Percentiles rank a stretch among this genome's conserved stretches.
Conservation (phyloP, 2,113 vertebrate species). For the Corydoras maculifer region DNA sequence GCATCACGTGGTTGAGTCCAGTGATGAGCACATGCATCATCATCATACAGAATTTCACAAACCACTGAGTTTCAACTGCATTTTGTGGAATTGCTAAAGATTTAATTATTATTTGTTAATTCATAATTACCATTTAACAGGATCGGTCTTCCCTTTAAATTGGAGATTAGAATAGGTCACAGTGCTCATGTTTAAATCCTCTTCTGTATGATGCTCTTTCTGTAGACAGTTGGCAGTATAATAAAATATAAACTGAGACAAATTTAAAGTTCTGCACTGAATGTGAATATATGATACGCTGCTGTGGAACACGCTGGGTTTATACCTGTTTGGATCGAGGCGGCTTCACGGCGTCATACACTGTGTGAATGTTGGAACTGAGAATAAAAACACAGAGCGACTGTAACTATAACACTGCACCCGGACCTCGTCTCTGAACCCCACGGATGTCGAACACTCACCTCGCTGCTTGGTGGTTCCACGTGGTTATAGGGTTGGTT, state of each 20-base stretch:
- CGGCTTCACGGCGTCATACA: constrained; percentile 43
- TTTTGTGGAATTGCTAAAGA: too few relatives aligned
- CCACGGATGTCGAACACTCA: not conserved
- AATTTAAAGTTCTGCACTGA: too few relatives aligned
- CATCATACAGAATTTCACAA: too few relatives aligned
- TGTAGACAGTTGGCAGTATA: not conserved
- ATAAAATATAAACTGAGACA: not conserved
- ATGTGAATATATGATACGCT: too few relatives aligned
- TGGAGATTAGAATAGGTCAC: constrained; percentile 49
- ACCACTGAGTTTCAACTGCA: too few relatives aligned
- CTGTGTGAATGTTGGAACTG: constrained; percentile 32
- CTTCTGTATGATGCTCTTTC: not conserved
- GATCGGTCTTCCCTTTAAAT: constrained; percentile 28
- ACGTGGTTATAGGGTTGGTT: not conserved
- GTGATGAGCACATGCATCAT: too few relatives aligned
- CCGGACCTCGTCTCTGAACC: not conserved
- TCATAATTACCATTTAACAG: constrained; percentile 21
- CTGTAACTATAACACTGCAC: not conserved
- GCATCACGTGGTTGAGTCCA: too few relatives aligned
- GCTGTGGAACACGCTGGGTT: not conserved
- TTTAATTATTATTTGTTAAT: too few relatives aligned
- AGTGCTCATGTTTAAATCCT: constrained; percentile 35
- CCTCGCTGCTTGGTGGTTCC: not conserved
- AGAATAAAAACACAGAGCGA: constrained; percentile 7
- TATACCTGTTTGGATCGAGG: constrained; percentile 36